These are phyloP conservation scores for Limnodromus scolopaceus DNA, from an alignment of 2,797 vertebrate genomes.

Conservation along the genomic window DNA sequence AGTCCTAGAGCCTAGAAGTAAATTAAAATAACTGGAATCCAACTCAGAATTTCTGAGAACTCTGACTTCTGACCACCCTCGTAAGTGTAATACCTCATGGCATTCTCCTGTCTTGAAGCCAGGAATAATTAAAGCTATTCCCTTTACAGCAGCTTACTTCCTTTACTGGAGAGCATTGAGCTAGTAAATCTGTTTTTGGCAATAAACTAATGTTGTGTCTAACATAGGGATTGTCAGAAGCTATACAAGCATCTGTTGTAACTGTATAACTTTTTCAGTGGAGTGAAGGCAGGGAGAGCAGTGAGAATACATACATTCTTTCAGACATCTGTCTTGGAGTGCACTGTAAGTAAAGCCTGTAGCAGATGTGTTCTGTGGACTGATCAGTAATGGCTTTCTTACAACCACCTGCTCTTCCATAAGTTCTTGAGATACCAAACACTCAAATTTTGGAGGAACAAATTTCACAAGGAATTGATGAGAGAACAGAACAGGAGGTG, in stretches of 20 bases:
- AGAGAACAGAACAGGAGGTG: background rate
- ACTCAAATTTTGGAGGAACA: background rate
- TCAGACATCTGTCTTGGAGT: background rate
- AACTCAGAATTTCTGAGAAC: constrained; percentile 19
- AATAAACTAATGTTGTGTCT: constrained; percentile 1
- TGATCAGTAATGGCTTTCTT: background rate
- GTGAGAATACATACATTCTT: background rate
- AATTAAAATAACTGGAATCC: background rate
- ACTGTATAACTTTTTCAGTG: background rate
- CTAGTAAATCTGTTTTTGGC: background rate
- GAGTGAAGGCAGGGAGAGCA: background rate
- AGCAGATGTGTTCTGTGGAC: background rate
- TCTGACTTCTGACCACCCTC: background rate
- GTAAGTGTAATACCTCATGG: background rate
- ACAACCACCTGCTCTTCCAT: background rate
- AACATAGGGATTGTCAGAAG: background rate
- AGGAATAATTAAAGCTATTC: constrained; percentile 35
- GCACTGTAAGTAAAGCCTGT: background rate
- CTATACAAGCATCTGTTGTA: background rate
- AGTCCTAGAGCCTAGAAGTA: background rate
- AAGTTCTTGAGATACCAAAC: background rate
- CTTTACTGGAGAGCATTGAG: constrained; percentile 5
- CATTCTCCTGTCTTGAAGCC: background rate
- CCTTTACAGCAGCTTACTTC: constrained; percentile 4
- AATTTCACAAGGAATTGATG: background rate